A percentile compares a stretch with the other conserved stretches of the same genome.
These are phyloP conservation scores for Aradus depressus DNA, from an alignment of 2,888 invertebrate genomes.

Conservation along the genomic window DNA sequence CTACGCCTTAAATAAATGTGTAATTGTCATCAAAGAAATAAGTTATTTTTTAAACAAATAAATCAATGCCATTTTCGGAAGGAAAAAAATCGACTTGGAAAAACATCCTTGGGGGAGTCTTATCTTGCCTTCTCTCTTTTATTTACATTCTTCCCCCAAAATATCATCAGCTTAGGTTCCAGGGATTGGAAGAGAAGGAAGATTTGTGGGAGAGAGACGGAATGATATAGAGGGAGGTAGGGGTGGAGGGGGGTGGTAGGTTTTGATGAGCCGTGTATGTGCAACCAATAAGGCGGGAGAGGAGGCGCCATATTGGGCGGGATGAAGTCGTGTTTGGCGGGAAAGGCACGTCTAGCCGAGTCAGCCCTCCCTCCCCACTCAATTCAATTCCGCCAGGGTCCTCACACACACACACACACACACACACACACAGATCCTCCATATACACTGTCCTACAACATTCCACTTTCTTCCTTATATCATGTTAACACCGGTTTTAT, in stretches of 20 bases:
- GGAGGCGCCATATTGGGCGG: constrained; percentile 33
- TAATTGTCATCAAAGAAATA: neutral
- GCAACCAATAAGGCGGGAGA: constrained; percentile 32
- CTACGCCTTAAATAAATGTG: no score
- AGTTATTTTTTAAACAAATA: neutral
- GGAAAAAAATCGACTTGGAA: no score
- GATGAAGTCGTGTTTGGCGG: constrained; percentile 30
- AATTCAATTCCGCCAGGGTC: neutral
- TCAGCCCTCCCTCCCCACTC: constrained; percentile 13
- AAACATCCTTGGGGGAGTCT: no score
- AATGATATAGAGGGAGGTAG: constrained; percentile 6
- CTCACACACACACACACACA: neutral
- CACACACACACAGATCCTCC: no score
- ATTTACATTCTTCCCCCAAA: no score
- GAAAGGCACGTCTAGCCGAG: constrained; percentile 20
- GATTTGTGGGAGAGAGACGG: neutral
- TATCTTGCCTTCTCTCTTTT: no score
- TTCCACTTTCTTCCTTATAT: constrained; percentile 21
- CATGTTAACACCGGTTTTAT: constrained; percentile 27
- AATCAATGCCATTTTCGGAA: no score
- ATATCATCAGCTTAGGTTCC: no score
- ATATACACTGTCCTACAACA: constrained; percentile 3
- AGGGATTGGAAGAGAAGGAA: neutral
- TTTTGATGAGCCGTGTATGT: constrained; percentile 32
- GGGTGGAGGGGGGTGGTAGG: constrained; percentile 4